Base-by-base conservation (phyloP, 2,888 invertebrate genomes). In the Polydesmus complanatus region DNA sequence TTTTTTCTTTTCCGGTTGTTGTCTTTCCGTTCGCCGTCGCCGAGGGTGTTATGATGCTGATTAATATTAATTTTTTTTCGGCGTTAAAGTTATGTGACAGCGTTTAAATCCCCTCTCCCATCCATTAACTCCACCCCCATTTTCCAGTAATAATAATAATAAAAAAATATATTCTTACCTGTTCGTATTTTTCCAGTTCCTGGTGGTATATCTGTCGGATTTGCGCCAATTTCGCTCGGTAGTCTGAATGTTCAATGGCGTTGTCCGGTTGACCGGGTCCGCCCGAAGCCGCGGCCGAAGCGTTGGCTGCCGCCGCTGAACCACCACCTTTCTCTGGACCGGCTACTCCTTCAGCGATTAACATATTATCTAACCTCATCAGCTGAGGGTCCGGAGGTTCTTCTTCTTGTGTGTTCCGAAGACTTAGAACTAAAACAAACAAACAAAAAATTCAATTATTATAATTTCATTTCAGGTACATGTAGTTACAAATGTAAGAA, bases 131-230 rank as follows among this genome's bases (percentile, higher is more conserved):
- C 14, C 48, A 11, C 48, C 14, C 48, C 48, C 48, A 11, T 18
- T 48, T 48, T 48, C 48, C 11, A 48, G 18, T 48, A 48, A 18
- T 18, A 11, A 51, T 3, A 51, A 22, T 11, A 51, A 51, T 51
- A 23, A 51, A 23, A n/a, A 51, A 21, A 25, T n/a, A 26, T 11
- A 21, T 25, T 11, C 73, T 68, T 67, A 83, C 83, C 79, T 97
- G 96, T 79, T 98, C 96, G 73, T 99, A 98, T 81, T 98, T 98
- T 78, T 96, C 95, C 72, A 99, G 78, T 78, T 98, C 98, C 77
- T 95, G 93, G 77, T 97, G 96, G 78, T 99, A 98, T 70, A 98
- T 97, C 78, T 93, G 92, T 64, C 98, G 83, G 74, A 98, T 98
- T 79, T 98, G 97, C 18, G 94, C 91, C 70, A 99, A 81, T 78